Percentiles rank a stretch among this genome's conserved stretches.
Conservation (phyloP, 2,888 invertebrate species). For the Vannuccia rotundouncinata region DNA sequence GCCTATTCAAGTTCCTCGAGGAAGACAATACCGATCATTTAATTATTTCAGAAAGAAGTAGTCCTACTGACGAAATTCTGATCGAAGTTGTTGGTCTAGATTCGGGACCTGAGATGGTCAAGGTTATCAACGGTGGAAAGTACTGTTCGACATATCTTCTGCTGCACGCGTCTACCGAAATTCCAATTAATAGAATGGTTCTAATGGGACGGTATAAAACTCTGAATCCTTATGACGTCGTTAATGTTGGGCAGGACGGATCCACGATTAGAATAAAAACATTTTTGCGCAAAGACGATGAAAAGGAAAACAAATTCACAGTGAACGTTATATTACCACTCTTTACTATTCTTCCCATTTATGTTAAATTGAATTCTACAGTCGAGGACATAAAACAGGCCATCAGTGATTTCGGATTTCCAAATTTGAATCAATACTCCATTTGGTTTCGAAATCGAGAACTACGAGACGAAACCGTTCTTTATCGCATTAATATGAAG, state of each 20-base stretch:
- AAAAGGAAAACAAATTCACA: not conserved
- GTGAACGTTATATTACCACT: not conserved
- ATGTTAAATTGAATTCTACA: not conserved
- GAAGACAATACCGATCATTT: constrained; percentile 18
- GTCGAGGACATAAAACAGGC: not conserved
- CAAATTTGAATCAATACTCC: not conserved
- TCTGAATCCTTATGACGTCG: constrained; percentile 24
- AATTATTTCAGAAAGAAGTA: constrained; percentile 1
- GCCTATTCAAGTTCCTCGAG: not conserved
- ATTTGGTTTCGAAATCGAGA: not conserved
- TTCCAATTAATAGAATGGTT: constrained; percentile 18
- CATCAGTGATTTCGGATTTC: not conserved
- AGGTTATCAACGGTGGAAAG: not conserved
- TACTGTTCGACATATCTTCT: not conserved
- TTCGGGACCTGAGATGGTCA: not conserved
- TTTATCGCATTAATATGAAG: not conserved
- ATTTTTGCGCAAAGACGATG: not conserved
- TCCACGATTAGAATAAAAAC: not conserved
- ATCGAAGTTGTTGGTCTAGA: not conserved
- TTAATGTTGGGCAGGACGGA: constrained; percentile 3
- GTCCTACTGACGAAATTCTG: not conserved
- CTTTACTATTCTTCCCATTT: not conserved
- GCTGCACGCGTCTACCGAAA: constrained; percentile 2
- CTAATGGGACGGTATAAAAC: not conserved
- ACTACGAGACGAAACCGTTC: not conserved